Percentiles rank a stretch among this genome's conserved stretches.
Evolutionary conservation across 2,113 vertebrate species (phyloP).

Genomic region (Halcyon senegalensis): DNA sequence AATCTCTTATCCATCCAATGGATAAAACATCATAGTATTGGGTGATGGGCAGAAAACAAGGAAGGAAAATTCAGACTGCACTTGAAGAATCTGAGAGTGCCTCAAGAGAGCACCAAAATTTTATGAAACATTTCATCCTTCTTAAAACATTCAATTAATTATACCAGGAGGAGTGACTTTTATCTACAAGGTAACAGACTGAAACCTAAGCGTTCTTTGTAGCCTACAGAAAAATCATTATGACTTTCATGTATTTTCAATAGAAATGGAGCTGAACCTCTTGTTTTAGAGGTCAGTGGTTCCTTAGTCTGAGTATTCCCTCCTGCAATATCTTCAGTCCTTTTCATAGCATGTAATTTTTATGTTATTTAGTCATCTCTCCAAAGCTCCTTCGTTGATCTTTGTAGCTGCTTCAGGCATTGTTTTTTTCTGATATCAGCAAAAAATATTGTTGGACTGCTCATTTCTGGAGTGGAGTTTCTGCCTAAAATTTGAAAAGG

Average conservation of each 20-base stretch:
- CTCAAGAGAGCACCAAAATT: background rate
- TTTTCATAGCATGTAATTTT: background rate
- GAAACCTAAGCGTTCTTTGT: background rate
- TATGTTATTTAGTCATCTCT: background rate
- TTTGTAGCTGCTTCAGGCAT: background rate
- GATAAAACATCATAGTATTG: background rate
- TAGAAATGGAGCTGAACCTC: background rate
- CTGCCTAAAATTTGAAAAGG: background rate
- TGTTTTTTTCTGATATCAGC: background rate
- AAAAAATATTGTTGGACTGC: background rate
- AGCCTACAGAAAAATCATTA: background rate
- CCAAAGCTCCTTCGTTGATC: background rate
- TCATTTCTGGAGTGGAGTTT: background rate
- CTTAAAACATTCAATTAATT: background rate
- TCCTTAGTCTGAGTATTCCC: background rate
- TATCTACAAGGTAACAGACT: background rate
- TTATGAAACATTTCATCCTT: background rate
- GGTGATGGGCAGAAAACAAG: background rate
- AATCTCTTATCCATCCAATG: background rate
- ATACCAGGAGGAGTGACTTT: background rate
- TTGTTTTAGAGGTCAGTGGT: background rate
- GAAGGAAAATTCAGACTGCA: background rate
- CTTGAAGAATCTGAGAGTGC: background rate
- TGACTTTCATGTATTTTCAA: background rate
- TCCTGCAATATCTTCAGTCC: background rate